phyloP scores from a whole-genome alignment of 2,888 invertebrate species.

The Quadroppia sp. region DNA sequence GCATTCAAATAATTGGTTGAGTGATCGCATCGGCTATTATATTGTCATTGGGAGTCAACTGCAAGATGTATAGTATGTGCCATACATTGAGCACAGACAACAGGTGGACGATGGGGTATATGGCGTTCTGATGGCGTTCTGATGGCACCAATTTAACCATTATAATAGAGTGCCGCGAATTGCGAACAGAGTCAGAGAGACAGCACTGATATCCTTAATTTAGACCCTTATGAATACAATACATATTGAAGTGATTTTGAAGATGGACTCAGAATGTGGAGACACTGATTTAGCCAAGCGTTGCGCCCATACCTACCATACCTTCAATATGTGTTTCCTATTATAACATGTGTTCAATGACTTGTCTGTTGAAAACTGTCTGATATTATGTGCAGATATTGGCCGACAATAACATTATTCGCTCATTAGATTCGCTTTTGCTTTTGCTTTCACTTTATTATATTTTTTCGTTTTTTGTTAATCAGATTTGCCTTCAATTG shows the following conservation, averaged over 20 bases:
- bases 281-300: slow-evolving; percentile 30
- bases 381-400: background rate
- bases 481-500: slow-evolving; percentile 14
- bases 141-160: background rate
- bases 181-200: background rate
- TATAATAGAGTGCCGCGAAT: slow-evolving; percentile 5
- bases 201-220: slow-evolving; percentile 2
- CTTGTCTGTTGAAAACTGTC: background rate
- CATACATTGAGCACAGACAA: background rate
- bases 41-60: no score
- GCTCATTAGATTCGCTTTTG: slow-evolving; percentile 25
- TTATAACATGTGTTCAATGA: slow-evolving; percentile 3
- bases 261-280: background rate
- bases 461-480: background rate
- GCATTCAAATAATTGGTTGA: background rate
- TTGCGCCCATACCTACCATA: slow-evolving; percentile 1
- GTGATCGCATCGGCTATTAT: background rate
- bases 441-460: slow-evolving; percentile 8
- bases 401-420: slow-evolving; percentile 8
- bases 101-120: slow-evolving; percentile 29
- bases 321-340: background rate
- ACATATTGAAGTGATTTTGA: background rate
- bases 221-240: slow-evolving; percentile 12
- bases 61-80: background rate
- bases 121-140: background rate